Conservation (phyloP, 2,888 invertebrate species). For the Heteropelma amictum region DNA sequence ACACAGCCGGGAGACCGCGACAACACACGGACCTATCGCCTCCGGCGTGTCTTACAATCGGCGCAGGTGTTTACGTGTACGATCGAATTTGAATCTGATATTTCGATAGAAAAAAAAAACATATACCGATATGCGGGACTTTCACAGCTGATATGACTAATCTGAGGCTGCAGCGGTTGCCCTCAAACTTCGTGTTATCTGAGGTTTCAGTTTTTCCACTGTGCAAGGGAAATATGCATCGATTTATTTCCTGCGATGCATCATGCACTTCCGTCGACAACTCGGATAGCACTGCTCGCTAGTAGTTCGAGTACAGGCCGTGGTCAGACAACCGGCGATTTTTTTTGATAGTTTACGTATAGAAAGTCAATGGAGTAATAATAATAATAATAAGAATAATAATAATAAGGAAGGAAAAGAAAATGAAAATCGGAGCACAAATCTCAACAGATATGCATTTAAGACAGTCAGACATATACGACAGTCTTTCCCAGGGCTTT, state of each 20-base stretch:
- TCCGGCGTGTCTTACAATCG: background rate
- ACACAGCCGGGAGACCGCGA: background rate
- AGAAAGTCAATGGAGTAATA: too few relatives aligned
- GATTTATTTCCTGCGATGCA: constrained; percentile 1
- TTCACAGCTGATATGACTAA: too few relatives aligned
- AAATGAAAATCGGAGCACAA: background rate
- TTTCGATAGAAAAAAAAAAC: too few relatives aligned
- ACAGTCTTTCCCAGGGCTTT: constrained; percentile 1
- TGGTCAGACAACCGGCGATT: constrained; percentile 3
- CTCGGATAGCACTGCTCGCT: background rate
- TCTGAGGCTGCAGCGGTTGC: too few relatives aligned
- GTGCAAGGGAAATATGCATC: background rate
- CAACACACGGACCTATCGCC: background rate
- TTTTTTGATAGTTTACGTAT: too few relatives aligned
- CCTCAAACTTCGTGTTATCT: too few relatives aligned
- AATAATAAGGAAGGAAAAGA: background rate
- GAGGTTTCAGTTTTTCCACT: constrained; percentile 4
- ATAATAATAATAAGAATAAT: background rate
- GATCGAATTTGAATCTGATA: background rate
- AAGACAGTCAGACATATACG: too few relatives aligned
- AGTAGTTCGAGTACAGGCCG: background rate
- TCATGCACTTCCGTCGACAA: background rate
- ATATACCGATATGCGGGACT: too few relatives aligned
- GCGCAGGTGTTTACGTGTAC: background rate
- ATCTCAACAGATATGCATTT: background rate